Base-by-base conservation (phyloP, 2,888 invertebrate genomes). In the Alcis repandata region DNA sequence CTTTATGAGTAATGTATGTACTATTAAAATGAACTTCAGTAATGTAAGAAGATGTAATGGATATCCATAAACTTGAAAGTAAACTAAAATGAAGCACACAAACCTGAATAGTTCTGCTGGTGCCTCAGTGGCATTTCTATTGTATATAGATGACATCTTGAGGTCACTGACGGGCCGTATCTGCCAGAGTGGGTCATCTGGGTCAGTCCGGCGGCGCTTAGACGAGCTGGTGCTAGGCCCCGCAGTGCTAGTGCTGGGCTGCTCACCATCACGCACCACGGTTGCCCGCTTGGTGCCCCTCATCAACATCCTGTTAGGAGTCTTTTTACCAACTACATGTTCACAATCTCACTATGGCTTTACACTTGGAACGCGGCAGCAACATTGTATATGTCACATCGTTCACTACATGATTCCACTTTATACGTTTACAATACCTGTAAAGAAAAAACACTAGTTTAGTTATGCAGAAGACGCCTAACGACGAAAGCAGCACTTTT, bases 71-170 rank as follows among this genome's bases (percentile, higher is more conserved):
- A 40, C 48, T 45, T 43, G 11, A 27, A 57, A 54, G 32, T 9
- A 48, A 41, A 58, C 20, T 49, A 32, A 33, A 56, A 32, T 20
- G 45, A 45, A 48, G 48, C 74, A 77, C 84, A 93, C 93, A 87
- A 90, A 93, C 95, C 95, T 95, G 94, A 96, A 96, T 77, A 96
- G 94, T 95, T 97, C 97, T 77, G 97, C 97, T 59, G 97, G 97
- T 86, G 97, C 97, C 91, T 97, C 97, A 57, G 96, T 95, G 78
- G 95, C 95, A 92, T 94, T 96, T 87, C 95, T 95, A 90, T 98
- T 98, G 92, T 98, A 98, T 88, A 98, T 98, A 89, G 97, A 96
- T 79, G 96, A 96, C 94, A 96, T 96, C 94, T 97, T 98, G 88
- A 98, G 96, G 93, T 98, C 98, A 87, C 96, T 96, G 83, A 96